Base-by-base conservation (phyloP, 2,113 vertebrate genomes). In the Shinisaurus crocodilurus region DNA sequence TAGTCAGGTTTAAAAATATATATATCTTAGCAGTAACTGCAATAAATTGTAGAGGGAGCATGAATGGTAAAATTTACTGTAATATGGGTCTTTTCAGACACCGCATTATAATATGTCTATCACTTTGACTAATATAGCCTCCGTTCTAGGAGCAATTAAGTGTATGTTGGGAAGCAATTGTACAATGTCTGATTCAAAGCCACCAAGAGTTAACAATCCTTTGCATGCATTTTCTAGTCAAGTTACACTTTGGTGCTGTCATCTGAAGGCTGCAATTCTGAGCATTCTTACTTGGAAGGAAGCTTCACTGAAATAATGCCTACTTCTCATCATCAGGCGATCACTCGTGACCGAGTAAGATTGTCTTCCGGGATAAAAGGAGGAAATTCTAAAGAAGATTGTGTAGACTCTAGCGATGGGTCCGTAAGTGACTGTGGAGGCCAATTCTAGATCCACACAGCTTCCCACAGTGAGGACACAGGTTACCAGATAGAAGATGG, bases 1-100 rank as follows among this genome's bases (percentile, higher is more conserved):
- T 85, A 83, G 84, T 13, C 54, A 63, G 48, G 37, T 15, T 63
- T 29, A 48, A 74, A 67, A 86, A 74, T 83, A 92, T 3, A 3
- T 85, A n/a, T 37, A 43, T 9, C 85, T 79, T 43, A 83, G 60
- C 67, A 93, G 60, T 81, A 90, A 77, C 70, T 88, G 8, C 12
- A 82, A 74, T 29, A 89, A 84, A 48, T 88, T 72, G 84, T 69
- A 70, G 67, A 81, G 29, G 37, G 45, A 92, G 54, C 1, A 16
- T 40, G 34, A 67, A 74, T 34, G 89, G 63, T 89, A 92, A 94
- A 92, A 90, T 90, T 82, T 57, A 65, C 25, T 84, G 4, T 32
- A 84, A 0, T 40, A 45, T 70, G 48, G 34, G 16, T 80, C 43
- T 13, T 89, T 80, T 65, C 37, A 86, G 45, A 76, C 86, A 63